Conservation (phyloP, 2,797 vertebrate genomes). For the Notoglanidium macrostoma region DNA sequence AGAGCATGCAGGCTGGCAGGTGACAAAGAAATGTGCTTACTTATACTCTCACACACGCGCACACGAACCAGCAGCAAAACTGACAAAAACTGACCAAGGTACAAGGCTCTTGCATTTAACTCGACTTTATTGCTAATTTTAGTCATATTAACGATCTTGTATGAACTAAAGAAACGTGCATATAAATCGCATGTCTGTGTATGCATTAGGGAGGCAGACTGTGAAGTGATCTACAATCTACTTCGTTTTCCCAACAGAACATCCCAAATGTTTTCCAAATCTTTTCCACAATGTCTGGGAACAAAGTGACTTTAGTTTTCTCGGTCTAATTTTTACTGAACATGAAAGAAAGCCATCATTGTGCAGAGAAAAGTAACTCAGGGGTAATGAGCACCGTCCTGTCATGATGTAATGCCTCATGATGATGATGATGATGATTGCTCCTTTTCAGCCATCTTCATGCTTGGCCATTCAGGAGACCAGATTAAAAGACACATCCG, state of each 20-base stretch:
- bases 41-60: neutral
- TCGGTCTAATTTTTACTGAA: neutral
- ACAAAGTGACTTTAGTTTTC: neutral
- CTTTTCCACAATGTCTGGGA: neutral
- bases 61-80: neutral
- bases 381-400: neutral
- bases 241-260: neutral
- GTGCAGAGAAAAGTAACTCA: neutral
- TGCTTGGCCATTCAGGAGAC: neutral
- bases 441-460: neutral
- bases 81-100: neutral
- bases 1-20: slow-evolving; percentile 37
- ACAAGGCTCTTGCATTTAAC: neutral
- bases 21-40: neutral
- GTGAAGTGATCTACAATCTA: no score
- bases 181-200: no score
- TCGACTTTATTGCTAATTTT: neutral
- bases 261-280: neutral
- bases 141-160: neutral
- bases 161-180: neutral
- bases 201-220: no score
- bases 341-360: neutral
- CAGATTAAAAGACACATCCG: neutral
- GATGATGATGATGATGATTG: neutral
- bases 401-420: neutral